phyloP scores from a whole-genome alignment of 2,888 invertebrate genomes.

The Scaeva pyrastri region DNA sequence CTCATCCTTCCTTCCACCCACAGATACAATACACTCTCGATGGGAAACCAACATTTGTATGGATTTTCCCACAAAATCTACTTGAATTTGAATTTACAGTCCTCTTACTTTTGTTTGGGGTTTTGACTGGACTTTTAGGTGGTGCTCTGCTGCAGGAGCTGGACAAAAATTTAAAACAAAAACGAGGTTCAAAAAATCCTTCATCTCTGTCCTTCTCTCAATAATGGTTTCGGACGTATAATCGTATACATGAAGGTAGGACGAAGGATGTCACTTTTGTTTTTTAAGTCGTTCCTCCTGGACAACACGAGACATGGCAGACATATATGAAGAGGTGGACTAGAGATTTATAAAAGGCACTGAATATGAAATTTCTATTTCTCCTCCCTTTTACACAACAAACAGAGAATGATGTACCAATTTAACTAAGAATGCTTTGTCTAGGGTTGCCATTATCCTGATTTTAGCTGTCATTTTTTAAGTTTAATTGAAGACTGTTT shows the following conservation, averaged over 20 bases:
- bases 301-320: slow-evolving; percentile 8
- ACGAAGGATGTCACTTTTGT: slow-evolving; percentile 20
- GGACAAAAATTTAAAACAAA: slow-evolving; percentile 19
- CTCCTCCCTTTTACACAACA: background rate
- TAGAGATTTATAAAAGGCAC: slow-evolving; percentile 25
- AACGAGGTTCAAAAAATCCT: slow-evolving; percentile 23
- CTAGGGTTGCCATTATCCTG: background rate
- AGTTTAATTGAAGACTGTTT: too few species aligned
- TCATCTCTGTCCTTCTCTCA: background rate
- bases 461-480: background rate
- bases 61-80: slow-evolving; percentile 63
- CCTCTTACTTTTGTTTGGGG: slow-evolving; percentile 21
- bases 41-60: slow-evolving; percentile 25
- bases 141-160: slow-evolving; percentile 8
- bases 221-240: slow-evolving; percentile 11
- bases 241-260: background rate
- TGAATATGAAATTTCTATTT: slow-evolving; percentile 45
- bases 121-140: background rate
- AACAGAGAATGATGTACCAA: background rate
- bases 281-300: slow-evolving; percentile 42
- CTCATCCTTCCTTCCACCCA: background rate
- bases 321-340: slow-evolving; percentile 59
- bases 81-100: slow-evolving; percentile 59
- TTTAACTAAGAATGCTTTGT: background rate
- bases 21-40: background rate